Evolutionary conservation across 1,140 invertebrate species (phyloP).

Genomic region (Nephila pilipes): DNA sequence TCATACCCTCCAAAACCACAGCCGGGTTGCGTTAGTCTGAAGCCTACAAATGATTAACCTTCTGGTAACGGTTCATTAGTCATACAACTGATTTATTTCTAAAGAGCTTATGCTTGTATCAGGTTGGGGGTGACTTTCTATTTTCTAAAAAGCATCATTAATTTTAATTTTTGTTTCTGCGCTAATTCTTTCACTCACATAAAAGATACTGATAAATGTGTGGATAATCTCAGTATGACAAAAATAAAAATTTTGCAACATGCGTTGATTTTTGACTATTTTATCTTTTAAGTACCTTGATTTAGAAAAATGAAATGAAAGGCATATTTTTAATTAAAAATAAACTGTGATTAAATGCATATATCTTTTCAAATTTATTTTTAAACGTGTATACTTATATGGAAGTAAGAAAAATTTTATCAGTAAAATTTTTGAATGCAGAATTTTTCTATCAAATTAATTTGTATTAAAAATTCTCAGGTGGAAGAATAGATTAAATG

Average conservation of each 20-base stretch:
- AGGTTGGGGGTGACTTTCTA: background rate
- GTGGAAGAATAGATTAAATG: too few relatives aligned
- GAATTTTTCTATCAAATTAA: too few relatives aligned
- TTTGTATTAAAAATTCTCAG: too few relatives aligned
- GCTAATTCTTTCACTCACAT: background rate
- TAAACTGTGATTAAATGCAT: too few relatives aligned
- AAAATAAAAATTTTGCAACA: background rate
- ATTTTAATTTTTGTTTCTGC: background rate
- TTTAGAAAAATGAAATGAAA: too few relatives aligned
- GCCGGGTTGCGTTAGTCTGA: background rate
- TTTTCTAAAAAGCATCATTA: background rate
- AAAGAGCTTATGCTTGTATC: background rate
- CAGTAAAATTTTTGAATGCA: too few relatives aligned
- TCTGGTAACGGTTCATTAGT: background rate
- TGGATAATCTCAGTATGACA: background rate
- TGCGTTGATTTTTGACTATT: too few relatives aligned
- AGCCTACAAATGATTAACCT: constrained; percentile 13
- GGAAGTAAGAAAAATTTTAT: too few relatives aligned
- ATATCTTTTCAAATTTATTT: too few relatives aligned
- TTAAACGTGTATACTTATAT: too few relatives aligned
- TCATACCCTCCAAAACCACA: background rate
- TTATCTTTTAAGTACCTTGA: too few relatives aligned
- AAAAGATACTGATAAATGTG: background rate
- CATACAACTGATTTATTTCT: background rate
- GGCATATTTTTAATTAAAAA: too few relatives aligned